A percentile compares a stretch with the other conserved stretches of the same genome.
Evolutionary conservation across 2,888 invertebrate species (phyloP).

Genomic region (Erebia ligea): DNA sequence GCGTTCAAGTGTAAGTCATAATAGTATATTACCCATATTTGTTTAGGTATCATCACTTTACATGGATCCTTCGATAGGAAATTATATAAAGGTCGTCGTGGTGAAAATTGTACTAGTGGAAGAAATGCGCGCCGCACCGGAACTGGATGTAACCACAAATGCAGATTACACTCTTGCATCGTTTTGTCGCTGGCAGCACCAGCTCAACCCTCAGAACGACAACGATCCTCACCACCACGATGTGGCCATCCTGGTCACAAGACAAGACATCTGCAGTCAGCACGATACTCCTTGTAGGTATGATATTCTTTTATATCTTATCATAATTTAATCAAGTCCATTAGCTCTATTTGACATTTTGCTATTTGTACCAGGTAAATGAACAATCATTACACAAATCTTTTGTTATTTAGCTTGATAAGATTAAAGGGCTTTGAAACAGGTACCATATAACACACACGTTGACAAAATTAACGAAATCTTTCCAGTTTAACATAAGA

Average conservation of each 20-base stretch:
- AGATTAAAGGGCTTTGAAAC: too few species aligned
- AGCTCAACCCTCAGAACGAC: conserved; percentile 89
- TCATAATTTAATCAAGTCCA: background rate
- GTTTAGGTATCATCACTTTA: conserved; percentile 88
- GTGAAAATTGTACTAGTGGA: conserved; percentile 92
- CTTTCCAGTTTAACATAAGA: too few species aligned
- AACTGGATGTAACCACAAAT: conserved; percentile 89
- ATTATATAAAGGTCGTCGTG: conserved; percentile 94
- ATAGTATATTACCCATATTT: conserved; percentile 3
- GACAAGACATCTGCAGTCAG: conserved; percentile 88
- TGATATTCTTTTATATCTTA: conserved; percentile 46
- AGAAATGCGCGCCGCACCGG: conserved; percentile 83
- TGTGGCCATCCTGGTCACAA: conserved; percentile 93
- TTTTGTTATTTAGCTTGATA: too few species aligned
- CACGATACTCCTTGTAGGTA: conserved; percentile 82
- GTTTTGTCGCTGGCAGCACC: conserved; percentile 94
- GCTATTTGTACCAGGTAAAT: conserved; percentile 1
- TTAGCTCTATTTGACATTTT: background rate
- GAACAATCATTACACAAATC: too few species aligned
- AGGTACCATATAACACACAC: too few species aligned
- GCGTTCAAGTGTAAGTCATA: background rate
- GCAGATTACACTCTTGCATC: conserved; percentile 92
- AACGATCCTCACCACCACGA: conserved; percentile 94
- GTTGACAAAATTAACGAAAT: too few species aligned
- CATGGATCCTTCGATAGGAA: conserved; percentile 94